These are phyloP conservation scores for Pogonophryne albipinna DNA, from an alignment of 2,797 vertebrate genomes.

Conservation along the genomic window DNA sequence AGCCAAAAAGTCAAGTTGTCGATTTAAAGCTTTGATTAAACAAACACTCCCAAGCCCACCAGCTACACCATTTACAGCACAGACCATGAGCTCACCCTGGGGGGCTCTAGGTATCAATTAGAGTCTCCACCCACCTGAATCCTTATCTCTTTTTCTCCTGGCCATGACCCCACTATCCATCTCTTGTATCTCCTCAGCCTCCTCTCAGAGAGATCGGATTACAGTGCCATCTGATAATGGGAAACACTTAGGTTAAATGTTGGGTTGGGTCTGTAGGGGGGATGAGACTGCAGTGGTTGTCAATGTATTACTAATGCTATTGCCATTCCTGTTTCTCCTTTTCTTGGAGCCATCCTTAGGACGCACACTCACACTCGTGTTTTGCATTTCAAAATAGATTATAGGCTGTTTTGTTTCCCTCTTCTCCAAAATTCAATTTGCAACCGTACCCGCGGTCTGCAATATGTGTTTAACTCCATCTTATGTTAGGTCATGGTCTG, in stretches of 20 bases:
- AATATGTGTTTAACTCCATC: constrained; percentile 59
- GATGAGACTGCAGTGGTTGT: constrained; percentile 4
- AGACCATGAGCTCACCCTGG: constrained; percentile 42
- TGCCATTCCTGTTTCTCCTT: not conserved
- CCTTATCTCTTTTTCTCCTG: constrained; percentile 28
- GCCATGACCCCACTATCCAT: constrained; percentile 47
- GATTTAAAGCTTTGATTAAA: constrained; percentile 32
- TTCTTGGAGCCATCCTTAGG: constrained; percentile 8
- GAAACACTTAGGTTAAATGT: constrained; percentile 61
- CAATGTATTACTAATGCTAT: not conserved
- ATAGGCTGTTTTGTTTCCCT: constrained; percentile 63
- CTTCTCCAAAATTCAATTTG: constrained; percentile 68
- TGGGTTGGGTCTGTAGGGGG: constrained; percentile 12
- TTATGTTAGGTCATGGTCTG: constrained; percentile 59
- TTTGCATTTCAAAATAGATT: constrained; percentile 66
- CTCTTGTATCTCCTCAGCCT: constrained; percentile 36
- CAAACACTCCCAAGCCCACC: constrained; percentile 31
- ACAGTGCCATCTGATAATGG: constrained; percentile 68
- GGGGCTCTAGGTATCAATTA: constrained; percentile 69
- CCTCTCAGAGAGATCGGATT: constrained; percentile 69
- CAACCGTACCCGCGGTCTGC: constrained; percentile 37
- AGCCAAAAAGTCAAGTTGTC: constrained; percentile 23
- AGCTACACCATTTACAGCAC: constrained; percentile 44
- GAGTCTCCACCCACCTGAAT: constrained; percentile 46
- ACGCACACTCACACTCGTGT: constrained; percentile 28